Evolutionary conservation across 2,113 vertebrate species (phyloP).

Genomic region (Tor tambroides): DNA sequence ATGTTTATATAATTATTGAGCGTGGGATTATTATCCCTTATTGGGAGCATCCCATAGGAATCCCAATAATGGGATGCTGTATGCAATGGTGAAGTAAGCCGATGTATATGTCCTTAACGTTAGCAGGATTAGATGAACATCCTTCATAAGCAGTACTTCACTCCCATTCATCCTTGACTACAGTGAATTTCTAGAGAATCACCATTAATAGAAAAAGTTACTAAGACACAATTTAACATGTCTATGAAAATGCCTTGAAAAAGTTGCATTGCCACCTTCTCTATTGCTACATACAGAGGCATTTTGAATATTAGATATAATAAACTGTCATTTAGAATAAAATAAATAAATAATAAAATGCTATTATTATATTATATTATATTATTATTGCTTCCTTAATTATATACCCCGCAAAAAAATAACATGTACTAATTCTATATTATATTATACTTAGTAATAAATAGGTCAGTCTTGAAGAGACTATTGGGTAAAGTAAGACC

Average conservation of each 20-base stretch:
- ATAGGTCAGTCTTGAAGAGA: neutral
- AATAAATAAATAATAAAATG: neutral
- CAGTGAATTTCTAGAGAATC: neutral
- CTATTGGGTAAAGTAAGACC: neutral
- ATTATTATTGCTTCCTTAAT: too few relatives aligned
- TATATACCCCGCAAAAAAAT: neutral
- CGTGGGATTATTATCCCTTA: slow-evolving; percentile 12
- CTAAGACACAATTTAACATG: neutral
- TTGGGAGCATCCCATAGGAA: neutral
- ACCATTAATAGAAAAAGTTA: neutral
- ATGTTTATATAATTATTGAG: slow-evolving; percentile 1
- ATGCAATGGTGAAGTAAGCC: neutral
- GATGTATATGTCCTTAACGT: neutral
- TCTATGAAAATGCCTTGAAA: neutral
- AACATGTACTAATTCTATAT: too few relatives aligned
- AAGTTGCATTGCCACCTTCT: neutral
- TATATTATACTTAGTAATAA: too few relatives aligned
- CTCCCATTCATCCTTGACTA: neutral
- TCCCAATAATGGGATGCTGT: neutral
- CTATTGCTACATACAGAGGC: neutral
- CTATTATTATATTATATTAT: too few relatives aligned
- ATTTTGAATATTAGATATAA: too few relatives aligned
- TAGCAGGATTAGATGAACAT: neutral
- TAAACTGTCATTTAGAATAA: neutral
- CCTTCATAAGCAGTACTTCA: neutral